Evolutionary conservation across 2,888 invertebrate species (phyloP), one percentile per base, ranked within the genome.

Genomic region (Strigamia transsilvanica): DNA sequence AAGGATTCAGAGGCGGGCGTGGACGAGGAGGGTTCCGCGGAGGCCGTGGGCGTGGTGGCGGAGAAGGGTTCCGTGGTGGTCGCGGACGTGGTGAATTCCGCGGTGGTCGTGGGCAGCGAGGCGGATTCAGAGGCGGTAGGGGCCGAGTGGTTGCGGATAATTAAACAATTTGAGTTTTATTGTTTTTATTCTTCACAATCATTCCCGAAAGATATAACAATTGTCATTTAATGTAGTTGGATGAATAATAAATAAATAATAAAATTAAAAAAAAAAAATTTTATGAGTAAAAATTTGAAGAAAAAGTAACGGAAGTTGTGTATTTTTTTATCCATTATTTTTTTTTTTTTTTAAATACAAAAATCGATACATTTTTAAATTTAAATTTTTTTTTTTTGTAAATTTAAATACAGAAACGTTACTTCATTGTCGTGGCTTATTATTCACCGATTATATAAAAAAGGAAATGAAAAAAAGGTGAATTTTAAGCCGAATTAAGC

Each of bases 301-400:
- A 27, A 27, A 27, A 27, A 27, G 27, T 3, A 27, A 27, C 27
- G 27, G 27, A 27, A 27, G 27, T 27, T 27, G n/a, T n/a, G n/a
- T 27, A 3, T 27, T 27, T 46, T 46, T 46, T 2, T 13, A 1
- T n/a, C 1, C 3, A 13, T 15, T 46, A 15, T 46, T 5, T 15
- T 13, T 1, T 46, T 46, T 4, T 42, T 42, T 6, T 1, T 61
- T 61, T 61, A 23, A 61, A 61, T 61, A 61, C 61, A 61, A 61
- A 61, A 61, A 61, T 61, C 61, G 61, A 13, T 46, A 46, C 46
- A 46, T 61, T 61, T 61, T 61, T 61, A 61, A 18, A 9, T 61
- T 61, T 2, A 56, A 56, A 56, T 61, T 42, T 10, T 2, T 2
- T 18, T 61, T 61, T 18, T 21, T 61, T 7, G 3, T 21, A n/a